phyloP scores from a whole-genome alignment of 2,797 vertebrate species.

The Tarsius wallacei region DNA sequence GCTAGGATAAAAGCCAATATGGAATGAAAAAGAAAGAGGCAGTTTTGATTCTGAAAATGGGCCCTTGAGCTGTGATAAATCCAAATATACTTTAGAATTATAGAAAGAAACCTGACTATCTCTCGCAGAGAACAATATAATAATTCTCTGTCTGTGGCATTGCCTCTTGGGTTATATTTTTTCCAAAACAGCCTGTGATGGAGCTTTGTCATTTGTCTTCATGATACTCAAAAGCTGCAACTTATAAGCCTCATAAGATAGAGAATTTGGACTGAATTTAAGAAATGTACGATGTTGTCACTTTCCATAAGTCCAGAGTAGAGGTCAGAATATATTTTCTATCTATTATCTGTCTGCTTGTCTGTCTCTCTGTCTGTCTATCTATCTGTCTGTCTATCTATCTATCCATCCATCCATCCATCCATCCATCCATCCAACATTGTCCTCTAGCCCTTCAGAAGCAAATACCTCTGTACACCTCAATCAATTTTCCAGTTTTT shows the following conservation, averaged over 20 bases:
- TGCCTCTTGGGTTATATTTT: conserved; percentile 47
- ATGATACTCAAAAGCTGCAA: conserved; percentile 49
- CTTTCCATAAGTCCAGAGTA: background rate
- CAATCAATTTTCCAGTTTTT: background rate
- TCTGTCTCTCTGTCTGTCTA: background rate
- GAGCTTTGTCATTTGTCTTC: conserved; percentile 65
- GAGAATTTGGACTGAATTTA: conserved; percentile 22
- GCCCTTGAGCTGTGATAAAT: conserved; percentile 55
- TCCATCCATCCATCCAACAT: too few relatives aligned
- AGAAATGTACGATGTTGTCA: conserved; percentile 46
- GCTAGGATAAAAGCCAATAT: conserved; percentile 69
- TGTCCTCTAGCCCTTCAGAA: background rate
- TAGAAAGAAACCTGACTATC: conserved; percentile 7
- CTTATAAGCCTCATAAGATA: background rate
- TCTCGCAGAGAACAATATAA: conserved; percentile 57
- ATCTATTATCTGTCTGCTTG: background rate
- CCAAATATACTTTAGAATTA: conserved; percentile 61
- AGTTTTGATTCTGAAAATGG: conserved; percentile 54
- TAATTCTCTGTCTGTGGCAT: conserved; percentile 39
- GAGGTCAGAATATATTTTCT: background rate
- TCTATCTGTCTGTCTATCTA: too few relatives aligned
- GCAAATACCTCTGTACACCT: background rate
- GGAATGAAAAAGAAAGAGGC: conserved; percentile 25
- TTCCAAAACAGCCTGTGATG: conserved; percentile 59
- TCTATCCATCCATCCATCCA: too few relatives aligned